Evolutionary conservation across 2,797 vertebrate genomes (phyloP), one percentile per base, ranked within the genome.

Genomic region (Mormyrus hasselquistii): DNA sequence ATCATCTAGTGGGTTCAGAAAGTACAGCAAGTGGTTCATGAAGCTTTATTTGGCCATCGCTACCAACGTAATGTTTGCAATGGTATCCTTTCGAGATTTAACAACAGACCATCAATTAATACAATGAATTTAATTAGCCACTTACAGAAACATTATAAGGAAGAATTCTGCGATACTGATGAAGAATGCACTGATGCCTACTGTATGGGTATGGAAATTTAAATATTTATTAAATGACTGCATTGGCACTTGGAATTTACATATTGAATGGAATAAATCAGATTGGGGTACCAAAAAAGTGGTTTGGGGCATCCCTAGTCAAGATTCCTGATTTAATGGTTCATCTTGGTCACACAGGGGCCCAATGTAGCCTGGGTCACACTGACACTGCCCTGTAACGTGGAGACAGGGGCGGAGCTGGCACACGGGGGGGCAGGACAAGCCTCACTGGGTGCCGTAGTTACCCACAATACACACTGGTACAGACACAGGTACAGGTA

Each of bases 391-490:
- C 38, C 95, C 95, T 0, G 93, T 95, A 87, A 95, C 92, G 82
- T 96, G 95, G 91, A 96, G 97, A 41, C 98, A 99, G 0, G 96
- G 0, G 96, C 96, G 0, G 92, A 95, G 88, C 97, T 97, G 92
- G 97, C 91, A 0, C 98, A 99, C 89, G 96, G 96, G 7, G 97
- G 97, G 97, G 89, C 98, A 99, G 0, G 96, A 93, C 93, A 96
- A 97, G 90, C 94, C 92, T 90, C 98, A 99, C 83, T 95, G 95
- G 5, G 96, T 95, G 0, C 98, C 97, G 0, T 95, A 97, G 92
- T 96, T 97, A 19, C 97, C 97, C 0, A 97, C 94, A 0, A 96
- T 94, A n/a, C 98, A 99, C 41, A 96, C 98, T 99, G 93, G 7
- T 19, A 84, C 49, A 53, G 50, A 41, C 47, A 41, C 25, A 41